Evolutionary conservation across 2,113 vertebrate genomes (phyloP).

Genomic region (Pterocles gutturalis): DNA sequence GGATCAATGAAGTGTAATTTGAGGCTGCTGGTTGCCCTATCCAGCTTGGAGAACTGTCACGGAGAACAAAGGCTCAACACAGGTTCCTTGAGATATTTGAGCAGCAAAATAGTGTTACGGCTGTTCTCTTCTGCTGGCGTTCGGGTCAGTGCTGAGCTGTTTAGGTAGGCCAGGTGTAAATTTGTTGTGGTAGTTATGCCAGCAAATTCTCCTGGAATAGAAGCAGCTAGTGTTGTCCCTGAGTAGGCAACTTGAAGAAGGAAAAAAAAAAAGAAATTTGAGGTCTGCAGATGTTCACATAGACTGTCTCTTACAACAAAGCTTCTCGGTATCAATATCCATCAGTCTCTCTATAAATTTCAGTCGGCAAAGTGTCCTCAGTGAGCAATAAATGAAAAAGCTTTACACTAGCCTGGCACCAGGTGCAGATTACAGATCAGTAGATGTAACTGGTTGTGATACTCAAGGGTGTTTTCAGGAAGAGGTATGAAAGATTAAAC

Average conservation of each 20-base stretch:
- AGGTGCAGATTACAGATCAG: not conserved
- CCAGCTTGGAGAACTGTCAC: not conserved
- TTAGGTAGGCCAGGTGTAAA: not conserved
- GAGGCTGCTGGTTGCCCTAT: not conserved
- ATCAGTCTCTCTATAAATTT: not conserved
- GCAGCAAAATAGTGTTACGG: not conserved
- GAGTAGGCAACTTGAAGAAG: not conserved
- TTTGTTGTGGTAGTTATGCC: not conserved
- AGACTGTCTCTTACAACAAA: not conserved
- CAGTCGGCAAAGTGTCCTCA: not conserved
- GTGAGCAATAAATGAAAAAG: not conserved
- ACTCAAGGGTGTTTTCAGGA: not conserved
- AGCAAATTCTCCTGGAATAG: not conserved
- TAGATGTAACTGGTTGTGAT: not conserved
- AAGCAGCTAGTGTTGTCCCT: not conserved
- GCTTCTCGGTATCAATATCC: not conserved
- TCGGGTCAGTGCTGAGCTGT: not conserved
- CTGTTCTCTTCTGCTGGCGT: not conserved
- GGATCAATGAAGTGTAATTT: constrained; percentile 33
- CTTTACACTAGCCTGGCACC: not conserved
- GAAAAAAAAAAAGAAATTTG: not conserved
- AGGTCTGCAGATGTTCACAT: not conserved
- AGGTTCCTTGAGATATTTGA: not conserved
- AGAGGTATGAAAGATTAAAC: not conserved
- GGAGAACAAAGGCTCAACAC: not conserved